phyloP scores from a whole-genome alignment of 2,888 invertebrate species.

The Flexamia atlantica region DNA sequence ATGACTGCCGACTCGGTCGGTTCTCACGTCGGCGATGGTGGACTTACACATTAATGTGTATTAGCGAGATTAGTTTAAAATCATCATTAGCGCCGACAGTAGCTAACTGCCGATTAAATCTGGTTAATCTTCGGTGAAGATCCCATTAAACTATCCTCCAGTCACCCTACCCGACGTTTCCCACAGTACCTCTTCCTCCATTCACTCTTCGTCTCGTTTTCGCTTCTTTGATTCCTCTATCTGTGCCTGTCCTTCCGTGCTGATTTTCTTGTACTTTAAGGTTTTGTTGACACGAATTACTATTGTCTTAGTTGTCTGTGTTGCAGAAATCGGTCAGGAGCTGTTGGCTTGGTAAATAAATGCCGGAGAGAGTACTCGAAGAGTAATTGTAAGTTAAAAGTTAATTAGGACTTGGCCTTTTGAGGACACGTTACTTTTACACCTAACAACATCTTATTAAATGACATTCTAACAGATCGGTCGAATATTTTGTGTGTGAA shows the following conservation, averaged over 20 bases:
- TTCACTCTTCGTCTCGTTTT: not conserved
- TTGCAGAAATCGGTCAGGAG: too few species aligned
- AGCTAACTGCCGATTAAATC: slow-evolving; percentile 61
- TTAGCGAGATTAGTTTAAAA: slow-evolving; percentile 63
- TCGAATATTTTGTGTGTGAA: too few species aligned
- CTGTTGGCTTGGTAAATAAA: too few species aligned
- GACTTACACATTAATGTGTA: slow-evolving; percentile 63
- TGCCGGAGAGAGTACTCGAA: too few species aligned
- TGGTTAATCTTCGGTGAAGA: slow-evolving; percentile 53
- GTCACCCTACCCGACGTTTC: slow-evolving; percentile 38
- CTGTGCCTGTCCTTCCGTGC: not conserved
- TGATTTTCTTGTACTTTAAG: too few species aligned
- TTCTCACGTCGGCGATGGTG: slow-evolving; percentile 50
- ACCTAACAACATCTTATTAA: too few species aligned
- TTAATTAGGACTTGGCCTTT: too few species aligned
- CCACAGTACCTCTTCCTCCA: slow-evolving; percentile 9
- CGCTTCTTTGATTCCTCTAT: slow-evolving; percentile 44
- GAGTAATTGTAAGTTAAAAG: too few species aligned
- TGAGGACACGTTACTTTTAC: too few species aligned
- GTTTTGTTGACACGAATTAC: too few species aligned
- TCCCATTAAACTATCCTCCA: slow-evolving; percentile 58
- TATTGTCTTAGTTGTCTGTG: too few species aligned
- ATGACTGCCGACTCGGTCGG: slow-evolving; percentile 44
- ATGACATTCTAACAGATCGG: too few species aligned
- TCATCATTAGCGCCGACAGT: slow-evolving; percentile 57